These are phyloP conservation scores for Belonocnema kinseyi DNA, from an alignment of 1,140 invertebrate species.

Conservation along the genomic window DNA sequence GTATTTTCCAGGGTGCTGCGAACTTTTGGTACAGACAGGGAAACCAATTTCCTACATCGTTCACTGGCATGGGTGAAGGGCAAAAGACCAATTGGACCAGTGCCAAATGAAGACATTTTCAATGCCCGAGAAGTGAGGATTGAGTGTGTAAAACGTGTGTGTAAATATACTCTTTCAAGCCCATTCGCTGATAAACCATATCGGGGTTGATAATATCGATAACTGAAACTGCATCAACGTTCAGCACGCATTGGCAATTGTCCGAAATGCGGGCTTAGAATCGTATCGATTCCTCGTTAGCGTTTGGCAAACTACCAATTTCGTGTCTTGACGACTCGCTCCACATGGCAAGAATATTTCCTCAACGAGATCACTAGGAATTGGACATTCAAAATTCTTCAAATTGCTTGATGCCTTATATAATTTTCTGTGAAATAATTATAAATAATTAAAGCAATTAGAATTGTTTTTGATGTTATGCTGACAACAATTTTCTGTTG, in stretches of 20 bases:
- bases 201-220: slow-evolving; percentile 20
- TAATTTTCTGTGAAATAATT: background rate
- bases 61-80: slow-evolving; percentile 72
- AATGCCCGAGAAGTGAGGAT: slow-evolving; percentile 62
- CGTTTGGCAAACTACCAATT: slow-evolving; percentile 6
- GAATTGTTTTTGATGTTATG: slow-evolving; percentile 1
- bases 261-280: slow-evolving; percentile 17
- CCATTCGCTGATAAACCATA: slow-evolving; percentile 2
- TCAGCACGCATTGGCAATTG: slow-evolving; percentile 12
- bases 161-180: background rate
- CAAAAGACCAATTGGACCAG: slow-evolving; percentile 70
- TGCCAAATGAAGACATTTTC: slow-evolving; percentile 73
- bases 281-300: slow-evolving; percentile 19
- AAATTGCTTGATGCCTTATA: no score
- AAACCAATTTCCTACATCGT: slow-evolving; percentile 71
- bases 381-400: no score
- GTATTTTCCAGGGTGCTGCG: slow-evolving; percentile 47
- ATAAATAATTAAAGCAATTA: background rate
- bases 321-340: background rate
- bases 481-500: background rate
- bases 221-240: background rate
- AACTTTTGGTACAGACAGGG: slow-evolving; percentile 54
- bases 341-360: slow-evolving; percentile 11
- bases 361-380: background rate
- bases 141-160: background rate